These are phyloP conservation scores for Nebria salina DNA, from an alignment of 2,888 invertebrate species.

Conservation along the genomic window DNA sequence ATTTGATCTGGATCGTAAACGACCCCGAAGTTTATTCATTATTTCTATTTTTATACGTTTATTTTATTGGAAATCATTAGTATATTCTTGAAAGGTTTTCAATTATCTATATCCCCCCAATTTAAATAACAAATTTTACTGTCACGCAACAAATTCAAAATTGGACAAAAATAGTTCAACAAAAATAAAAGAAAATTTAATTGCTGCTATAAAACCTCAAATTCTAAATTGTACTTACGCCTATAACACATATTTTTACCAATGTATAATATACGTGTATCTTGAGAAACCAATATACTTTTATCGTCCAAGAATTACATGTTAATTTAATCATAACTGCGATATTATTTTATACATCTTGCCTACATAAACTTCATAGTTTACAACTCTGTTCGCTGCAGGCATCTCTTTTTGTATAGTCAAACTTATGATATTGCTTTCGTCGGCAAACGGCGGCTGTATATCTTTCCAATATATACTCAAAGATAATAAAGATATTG, in stretches of 20 bases:
- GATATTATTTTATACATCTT: conserved; percentile 31
- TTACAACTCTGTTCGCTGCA: background rate
- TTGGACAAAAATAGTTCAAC: too few species aligned
- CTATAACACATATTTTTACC: background rate
- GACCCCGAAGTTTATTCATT: too few species aligned
- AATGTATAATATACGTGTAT: background rate
- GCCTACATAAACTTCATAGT: conserved; percentile 22
- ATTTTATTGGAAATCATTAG: too few species aligned
- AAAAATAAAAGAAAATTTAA: too few species aligned
- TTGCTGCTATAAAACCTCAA: too few species aligned
- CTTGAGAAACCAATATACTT: background rate
- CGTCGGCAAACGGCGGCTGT: conserved; percentile 19
- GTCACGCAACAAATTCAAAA: too few species aligned
- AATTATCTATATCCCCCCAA: too few species aligned
- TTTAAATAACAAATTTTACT: too few species aligned
- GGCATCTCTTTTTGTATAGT: conserved; percentile 30
- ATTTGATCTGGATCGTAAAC: too few species aligned
- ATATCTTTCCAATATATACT: conserved; percentile 25
- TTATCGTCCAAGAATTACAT: conserved; percentile 29
- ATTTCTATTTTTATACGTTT: too few species aligned
- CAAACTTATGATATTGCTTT: conserved; percentile 32
- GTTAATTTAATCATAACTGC: conserved; percentile 38
- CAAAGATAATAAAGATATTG: conserved; percentile 23
- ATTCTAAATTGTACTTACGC: too few species aligned
- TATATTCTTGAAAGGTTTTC: too few species aligned